phyloP scores from a whole-genome alignment of 2,113 vertebrate genomes.

The Mandrillus leucophaeus region DNA sequence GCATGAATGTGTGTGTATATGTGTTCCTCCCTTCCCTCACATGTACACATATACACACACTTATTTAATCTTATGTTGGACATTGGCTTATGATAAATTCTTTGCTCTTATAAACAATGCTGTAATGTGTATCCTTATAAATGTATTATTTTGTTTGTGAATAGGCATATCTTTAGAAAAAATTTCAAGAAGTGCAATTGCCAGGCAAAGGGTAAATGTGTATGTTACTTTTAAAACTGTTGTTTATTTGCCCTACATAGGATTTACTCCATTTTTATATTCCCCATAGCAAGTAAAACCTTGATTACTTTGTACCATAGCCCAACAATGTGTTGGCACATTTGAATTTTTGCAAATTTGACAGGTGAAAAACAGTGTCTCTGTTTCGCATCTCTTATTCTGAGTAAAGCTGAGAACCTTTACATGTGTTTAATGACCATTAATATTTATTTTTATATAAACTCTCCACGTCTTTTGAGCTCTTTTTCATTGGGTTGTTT shows the following conservation, averaged over 20 bases:
- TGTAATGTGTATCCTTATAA: background rate
- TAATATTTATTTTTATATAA: background rate
- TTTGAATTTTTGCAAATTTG: slow-evolving; percentile 35
- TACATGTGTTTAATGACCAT: background rate
- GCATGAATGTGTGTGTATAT: background rate
- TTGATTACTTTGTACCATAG: background rate
- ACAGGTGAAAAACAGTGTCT: background rate
- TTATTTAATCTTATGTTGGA: background rate
- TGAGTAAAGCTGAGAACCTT: background rate
- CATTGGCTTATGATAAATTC: background rate
- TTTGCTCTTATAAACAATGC: background rate
- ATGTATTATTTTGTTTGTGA: background rate
- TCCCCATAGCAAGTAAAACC: background rate
- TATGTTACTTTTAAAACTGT: background rate
- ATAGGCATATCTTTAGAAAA: background rate
- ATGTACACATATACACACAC: no score
- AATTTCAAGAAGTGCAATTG: background rate
- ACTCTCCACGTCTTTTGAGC: background rate
- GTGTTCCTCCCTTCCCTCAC: no score
- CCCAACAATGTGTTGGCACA: background rate
- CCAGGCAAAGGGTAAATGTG: background rate
- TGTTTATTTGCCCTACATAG: background rate
- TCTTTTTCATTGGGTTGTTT: background rate
- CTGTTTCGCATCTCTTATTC: background rate
- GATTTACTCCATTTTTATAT: background rate